Conservation (phyloP, 1,140 invertebrate species). For the Heliconius hewitsoni region DNA sequence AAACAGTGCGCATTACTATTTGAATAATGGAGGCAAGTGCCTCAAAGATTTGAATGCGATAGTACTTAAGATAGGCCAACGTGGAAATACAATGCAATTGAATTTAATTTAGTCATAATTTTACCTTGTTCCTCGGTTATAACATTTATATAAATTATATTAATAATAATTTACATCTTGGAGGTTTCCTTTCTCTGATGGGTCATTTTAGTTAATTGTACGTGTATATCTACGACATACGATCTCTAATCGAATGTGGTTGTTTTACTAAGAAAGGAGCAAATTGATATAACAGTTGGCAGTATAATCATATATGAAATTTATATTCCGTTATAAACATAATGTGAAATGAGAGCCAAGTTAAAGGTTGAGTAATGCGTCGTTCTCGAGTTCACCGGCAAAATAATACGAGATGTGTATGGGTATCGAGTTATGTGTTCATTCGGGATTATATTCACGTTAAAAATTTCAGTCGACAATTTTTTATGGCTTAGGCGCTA, state of each 20-base stretch:
- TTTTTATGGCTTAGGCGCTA: too few relatives aligned
- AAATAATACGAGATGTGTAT: too few relatives aligned
- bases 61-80: slow-evolving; percentile 29
- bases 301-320: background rate
- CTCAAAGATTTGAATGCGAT: slow-evolving; percentile 25
- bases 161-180: slow-evolving; percentile 10
- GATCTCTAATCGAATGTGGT: background rate
- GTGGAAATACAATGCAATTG: slow-evolving; percentile 28
- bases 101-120: slow-evolving; percentile 32
- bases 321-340: too few relatives aligned
- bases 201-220: background rate
- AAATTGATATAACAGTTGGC: background rate
- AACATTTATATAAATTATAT: slow-evolving; percentile 21
- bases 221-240: background rate
- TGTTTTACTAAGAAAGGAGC: background rate
- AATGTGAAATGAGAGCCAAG: too few relatives aligned
- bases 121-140: slow-evolving; percentile 16
- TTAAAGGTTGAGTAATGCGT: too few relatives aligned
- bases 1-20: slow-evolving; percentile 21
- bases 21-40: slow-evolving; percentile 25
- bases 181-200: background rate
- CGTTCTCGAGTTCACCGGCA: too few relatives aligned
- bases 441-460: too few relatives aligned
- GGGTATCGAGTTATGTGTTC: too few relatives aligned
- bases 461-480: too few relatives aligned